phyloP scores from a whole-genome alignment of 2,113 vertebrate species.

The Spea bombifrons region DNA sequence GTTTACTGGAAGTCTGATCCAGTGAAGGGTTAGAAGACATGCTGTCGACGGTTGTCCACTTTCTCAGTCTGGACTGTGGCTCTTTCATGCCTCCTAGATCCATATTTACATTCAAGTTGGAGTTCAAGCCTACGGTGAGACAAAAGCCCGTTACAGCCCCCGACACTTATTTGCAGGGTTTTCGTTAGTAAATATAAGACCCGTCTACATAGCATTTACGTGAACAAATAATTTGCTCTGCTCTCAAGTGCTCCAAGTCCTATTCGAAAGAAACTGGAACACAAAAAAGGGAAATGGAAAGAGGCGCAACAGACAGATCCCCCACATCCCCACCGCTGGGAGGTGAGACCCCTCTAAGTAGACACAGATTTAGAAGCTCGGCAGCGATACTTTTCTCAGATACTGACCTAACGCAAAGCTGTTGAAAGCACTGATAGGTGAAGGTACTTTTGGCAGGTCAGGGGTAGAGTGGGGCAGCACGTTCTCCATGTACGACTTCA shows the following conservation, averaged over 20 bases:
- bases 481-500: constrained; percentile 87
- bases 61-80: constrained; percentile 93
- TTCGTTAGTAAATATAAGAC: background rate
- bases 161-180: background rate
- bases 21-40: constrained; percentile 82
- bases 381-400: background rate
- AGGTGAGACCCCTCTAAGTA: no score
- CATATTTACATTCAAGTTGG: constrained; percentile 98
- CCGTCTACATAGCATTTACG: background rate
- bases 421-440: constrained; percentile 81
- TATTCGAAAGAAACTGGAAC: no score
- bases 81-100: constrained; percentile 94
- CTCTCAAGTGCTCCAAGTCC: background rate
- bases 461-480: constrained; percentile 81
- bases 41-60: constrained; percentile 93
- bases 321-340: no score
- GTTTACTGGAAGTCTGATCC: constrained; percentile 97
- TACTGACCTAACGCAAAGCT: constrained; percentile 90
- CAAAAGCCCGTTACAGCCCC: background rate
- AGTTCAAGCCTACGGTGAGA: constrained; percentile 80
- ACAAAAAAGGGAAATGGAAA: no score
- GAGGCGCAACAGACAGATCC: no score
- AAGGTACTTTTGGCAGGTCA: constrained; percentile 90
- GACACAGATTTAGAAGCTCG: no score
- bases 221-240: background rate